Base-by-base conservation (phyloP, 2,888 invertebrate genomes). In the Psylliodes chrysocephalus region DNA sequence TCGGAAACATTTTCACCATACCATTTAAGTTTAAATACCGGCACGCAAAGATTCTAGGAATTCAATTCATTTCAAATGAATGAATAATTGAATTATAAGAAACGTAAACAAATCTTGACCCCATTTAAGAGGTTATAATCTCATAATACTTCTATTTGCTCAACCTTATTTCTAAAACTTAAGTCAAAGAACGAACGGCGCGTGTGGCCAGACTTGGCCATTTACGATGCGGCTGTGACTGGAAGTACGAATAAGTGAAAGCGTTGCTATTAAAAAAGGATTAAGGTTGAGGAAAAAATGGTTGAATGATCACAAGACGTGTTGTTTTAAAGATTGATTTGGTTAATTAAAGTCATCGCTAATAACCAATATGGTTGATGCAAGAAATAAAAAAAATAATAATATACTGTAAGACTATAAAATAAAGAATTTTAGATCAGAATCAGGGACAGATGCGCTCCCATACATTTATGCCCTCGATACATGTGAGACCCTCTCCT, bases 51-150 rank as follows among this genome's bases (percentile, higher is more conserved):
- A 14, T 46, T 2, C 22, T 28, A 14, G 17, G 14, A 49, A 49
- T 49, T 30, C 47, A 22, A 28, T 2, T 8, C 14, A 12, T 7
- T 44, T 8, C 14, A 30, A 10, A 30, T 28, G 49, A 49, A 49
- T 49, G 49, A 49, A 49, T 49, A 49, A 49, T 49, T 49, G 28
- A 49, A 49, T 49, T 49, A 49, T 7, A 14, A 28, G 49, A 30
- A 15, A 25, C 28, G 49, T 49, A 49, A 49, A 49, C 49, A 49
- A 49, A 49, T 49, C 49, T 49, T 49, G 25, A 28, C 49, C 49
- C 15, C 49, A 30, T 19, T 49, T 49, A 49, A 49, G 7, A 22
- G 46, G 22, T 12, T 49, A 14, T 28, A 49, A 49, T 49, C 49
- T 49, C 49, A 49, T 30, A 49, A 49, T 49, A 30, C 25, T 19